Evolutionary conservation across 2,113 vertebrate genomes (phyloP).

Genomic region (Perca fluviatilis): DNA sequence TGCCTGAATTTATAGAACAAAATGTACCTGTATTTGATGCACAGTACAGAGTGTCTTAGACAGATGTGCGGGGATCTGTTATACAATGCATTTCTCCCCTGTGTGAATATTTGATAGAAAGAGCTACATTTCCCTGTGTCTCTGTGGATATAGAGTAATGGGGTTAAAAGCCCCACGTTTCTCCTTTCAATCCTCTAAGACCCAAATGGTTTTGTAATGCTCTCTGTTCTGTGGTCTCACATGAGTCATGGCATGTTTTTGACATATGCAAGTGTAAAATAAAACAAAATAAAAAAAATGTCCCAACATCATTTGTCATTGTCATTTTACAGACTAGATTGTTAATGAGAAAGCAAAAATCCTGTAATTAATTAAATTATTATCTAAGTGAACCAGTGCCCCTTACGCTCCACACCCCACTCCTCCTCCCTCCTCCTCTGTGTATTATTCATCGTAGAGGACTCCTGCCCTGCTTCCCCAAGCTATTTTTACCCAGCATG

Average conservation of each 20-base stretch:
- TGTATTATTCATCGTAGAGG: conserved; percentile 83
- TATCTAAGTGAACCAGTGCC: conserved; percentile 46
- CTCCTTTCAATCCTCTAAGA: conserved; percentile 57
- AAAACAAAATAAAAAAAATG: not conserved
- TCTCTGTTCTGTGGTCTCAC: conserved; percentile 42
- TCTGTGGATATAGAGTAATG: conserved; percentile 47
- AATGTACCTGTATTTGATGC: conserved; percentile 57
- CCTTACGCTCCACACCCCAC: conserved; percentile 12
- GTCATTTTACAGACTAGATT: conserved; percentile 19
- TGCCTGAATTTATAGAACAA: conserved; percentile 46
- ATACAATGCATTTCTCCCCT: conserved; percentile 54
- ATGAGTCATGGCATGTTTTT: conserved; percentile 25
- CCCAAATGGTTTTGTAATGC: conserved; percentile 61
- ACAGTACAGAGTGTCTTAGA: conserved; percentile 47
- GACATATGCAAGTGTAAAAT: conserved; percentile 18
- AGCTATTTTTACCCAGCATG: conserved; percentile 83
- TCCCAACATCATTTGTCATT: conserved; percentile 3
- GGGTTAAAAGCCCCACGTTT: conserved; percentile 70
- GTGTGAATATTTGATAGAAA: conserved; percentile 80
- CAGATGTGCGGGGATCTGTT: conserved; percentile 46
- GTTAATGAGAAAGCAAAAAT: conserved; percentile 55
- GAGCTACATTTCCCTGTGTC: conserved; percentile 56
- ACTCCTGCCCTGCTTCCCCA: conserved; percentile 78
- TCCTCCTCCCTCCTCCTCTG: conserved; percentile 47
- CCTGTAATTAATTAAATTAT: conserved; percentile 67